These are phyloP conservation scores for Ophion costatus DNA, from an alignment of 2,888 invertebrate genomes.

Conservation along the genomic window DNA sequence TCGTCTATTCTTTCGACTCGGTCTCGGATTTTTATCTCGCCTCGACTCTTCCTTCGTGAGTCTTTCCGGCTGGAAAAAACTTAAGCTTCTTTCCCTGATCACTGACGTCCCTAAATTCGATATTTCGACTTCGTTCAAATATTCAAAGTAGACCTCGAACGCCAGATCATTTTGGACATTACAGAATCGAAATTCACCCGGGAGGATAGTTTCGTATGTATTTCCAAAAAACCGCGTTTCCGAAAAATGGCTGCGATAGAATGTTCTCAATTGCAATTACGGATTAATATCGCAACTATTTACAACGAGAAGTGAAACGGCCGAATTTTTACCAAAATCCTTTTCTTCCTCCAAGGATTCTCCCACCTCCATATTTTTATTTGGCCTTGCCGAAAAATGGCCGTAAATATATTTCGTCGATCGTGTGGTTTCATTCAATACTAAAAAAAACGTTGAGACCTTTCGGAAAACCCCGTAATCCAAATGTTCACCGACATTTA, in stretches of 20 bases:
- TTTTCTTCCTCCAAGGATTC: too few relatives aligned
- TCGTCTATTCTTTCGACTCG: conserved; percentile 8
- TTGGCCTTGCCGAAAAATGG: too few relatives aligned
- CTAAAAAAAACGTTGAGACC: too few relatives aligned
- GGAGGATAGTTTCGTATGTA: not conserved
- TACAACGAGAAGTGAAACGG: not conserved
- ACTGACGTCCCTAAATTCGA: not conserved
- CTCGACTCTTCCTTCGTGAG: conserved; percentile 4
- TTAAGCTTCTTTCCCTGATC: not conserved
- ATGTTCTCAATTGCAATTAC: not conserved
- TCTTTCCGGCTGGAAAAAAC: not conserved
- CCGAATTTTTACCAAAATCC: too few relatives aligned
- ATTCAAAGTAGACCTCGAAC: too few relatives aligned
- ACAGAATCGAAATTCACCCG: not conserved
- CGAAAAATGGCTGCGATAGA: not conserved
- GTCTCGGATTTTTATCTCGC: conserved; percentile 18
- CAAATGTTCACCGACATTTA: too few relatives aligned
- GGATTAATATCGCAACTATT: not conserved
- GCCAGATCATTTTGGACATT: too few relatives aligned
- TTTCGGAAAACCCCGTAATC: too few relatives aligned
- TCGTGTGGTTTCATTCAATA: too few relatives aligned
- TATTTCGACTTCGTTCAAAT: not conserved
- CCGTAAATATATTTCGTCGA: too few relatives aligned
- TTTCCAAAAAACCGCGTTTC: not conserved
- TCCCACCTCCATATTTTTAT: too few relatives aligned